These are phyloP conservation scores for Charadrius vociferus DNA, from an alignment of 2,113 vertebrate genomes.

Conservation along the genomic window DNA sequence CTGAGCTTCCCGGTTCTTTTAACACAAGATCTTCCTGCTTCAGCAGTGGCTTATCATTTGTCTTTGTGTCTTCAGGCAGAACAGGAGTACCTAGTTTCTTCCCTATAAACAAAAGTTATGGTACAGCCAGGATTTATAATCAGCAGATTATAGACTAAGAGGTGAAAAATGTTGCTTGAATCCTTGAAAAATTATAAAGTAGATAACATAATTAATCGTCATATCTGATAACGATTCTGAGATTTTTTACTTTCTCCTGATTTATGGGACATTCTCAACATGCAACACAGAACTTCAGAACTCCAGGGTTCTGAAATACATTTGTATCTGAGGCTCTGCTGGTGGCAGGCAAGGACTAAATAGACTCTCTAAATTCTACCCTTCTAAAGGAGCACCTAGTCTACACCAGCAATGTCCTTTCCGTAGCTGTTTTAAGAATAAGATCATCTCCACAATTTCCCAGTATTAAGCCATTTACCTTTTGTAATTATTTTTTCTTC, in stretches of 20 bases:
- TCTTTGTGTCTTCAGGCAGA: background rate
- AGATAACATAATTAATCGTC: background rate
- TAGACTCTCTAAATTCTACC: background rate
- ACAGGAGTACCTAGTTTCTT: background rate
- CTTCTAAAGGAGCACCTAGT: background rate
- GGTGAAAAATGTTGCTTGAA: background rate
- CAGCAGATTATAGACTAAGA: background rate
- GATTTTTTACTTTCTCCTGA: background rate
- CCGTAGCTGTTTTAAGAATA: background rate
- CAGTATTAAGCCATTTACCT: slow-evolving; percentile 68
- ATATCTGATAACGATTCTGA: background rate
- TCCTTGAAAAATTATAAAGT: background rate
- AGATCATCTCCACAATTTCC: background rate
- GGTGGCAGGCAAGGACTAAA: background rate
- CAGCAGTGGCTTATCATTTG: slow-evolving; percentile 25
- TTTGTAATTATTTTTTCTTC: slow-evolving; percentile 77
- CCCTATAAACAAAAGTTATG: slow-evolving; percentile 19
- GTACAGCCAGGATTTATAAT: background rate
- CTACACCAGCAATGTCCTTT: background rate
- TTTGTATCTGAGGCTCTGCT: background rate
- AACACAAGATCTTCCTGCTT: slow-evolving; percentile 75
- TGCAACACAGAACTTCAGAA: background rate
- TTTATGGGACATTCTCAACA: background rate
- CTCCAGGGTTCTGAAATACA: background rate
- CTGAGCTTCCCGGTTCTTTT: slow-evolving; percentile 65